A percentile compares a stretch with the other conserved stretches of the same genome.
Evolutionary conservation across 2,797 vertebrate species (phyloP).

Genomic region (Peromyscus melanophrys): DNA sequence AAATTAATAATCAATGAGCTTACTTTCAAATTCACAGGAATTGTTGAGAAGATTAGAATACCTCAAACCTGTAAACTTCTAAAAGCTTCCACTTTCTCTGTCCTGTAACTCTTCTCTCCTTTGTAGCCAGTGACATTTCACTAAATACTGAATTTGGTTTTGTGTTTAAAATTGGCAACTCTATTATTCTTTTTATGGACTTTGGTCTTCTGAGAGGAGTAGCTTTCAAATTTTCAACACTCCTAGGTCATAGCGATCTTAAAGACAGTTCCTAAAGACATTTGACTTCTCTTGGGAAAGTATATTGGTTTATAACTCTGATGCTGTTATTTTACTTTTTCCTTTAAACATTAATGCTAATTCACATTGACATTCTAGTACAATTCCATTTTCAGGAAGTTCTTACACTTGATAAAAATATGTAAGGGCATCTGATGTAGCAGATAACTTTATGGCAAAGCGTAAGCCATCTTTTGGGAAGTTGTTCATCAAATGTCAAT

Average conservation of each 20-base stretch:
- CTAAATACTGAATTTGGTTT: neutral
- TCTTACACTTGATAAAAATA: constrained; percentile 27
- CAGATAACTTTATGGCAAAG: neutral
- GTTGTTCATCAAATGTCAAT: neutral
- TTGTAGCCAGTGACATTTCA: neutral
- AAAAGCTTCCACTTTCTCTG: neutral
- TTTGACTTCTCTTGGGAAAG: neutral
- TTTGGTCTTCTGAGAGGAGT: neutral
- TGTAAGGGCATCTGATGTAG: neutral
- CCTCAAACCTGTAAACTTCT: neutral
- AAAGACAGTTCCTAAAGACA: neutral
- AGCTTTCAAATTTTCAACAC: constrained; percentile 48
- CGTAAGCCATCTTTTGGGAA: neutral
- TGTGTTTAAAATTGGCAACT: neutral
- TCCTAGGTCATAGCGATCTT: neutral
- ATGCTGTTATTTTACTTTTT: constrained; percentile 15
- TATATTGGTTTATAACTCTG: constrained; percentile 37
- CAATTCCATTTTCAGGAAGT: constrained; percentile 30
- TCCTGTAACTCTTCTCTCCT: neutral
- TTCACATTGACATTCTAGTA: constrained; percentile 25
- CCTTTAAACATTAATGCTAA: constrained; percentile 61
- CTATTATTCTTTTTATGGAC: neutral
- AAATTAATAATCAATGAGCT: neutral
- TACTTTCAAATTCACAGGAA: constrained; percentile 11
- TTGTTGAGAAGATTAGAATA: neutral